A percentile compares a stretch with the other conserved stretches of the same genome.
Conservation (phyloP, 2,888 invertebrate genomes). For the Odontomyia ornata region DNA sequence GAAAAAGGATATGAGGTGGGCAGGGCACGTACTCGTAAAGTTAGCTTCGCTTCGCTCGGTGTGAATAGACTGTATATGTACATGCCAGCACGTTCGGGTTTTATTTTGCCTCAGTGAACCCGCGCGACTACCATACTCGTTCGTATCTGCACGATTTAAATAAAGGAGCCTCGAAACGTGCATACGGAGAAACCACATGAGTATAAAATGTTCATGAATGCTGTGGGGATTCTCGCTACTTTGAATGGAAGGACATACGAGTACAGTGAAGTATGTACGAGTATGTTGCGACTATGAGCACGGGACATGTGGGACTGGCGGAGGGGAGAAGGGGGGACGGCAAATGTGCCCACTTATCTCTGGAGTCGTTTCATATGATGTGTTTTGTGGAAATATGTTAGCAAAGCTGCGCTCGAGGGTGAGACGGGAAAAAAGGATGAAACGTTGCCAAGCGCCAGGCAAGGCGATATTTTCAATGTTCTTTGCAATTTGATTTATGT, state of each 20-base stretch:
- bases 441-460: constrained; percentile 24
- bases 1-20: not conserved
- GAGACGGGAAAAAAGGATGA: not conserved
- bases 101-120: constrained; percentile 29
- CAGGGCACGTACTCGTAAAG: not conserved
- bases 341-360: constrained; percentile 13
- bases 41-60: not conserved
- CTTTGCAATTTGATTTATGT: constrained; percentile 42
- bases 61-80: constrained; percentile 26
- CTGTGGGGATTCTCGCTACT: not conserved
- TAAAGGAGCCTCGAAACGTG: constrained; percentile 31
- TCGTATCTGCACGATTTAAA: constrained; percentile 12
- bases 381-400: constrained; percentile 12
- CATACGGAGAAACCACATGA: constrained; percentile 27
- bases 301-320: no score
- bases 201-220: constrained; percentile 38
- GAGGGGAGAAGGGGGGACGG: not conserved
- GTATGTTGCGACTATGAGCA: not conserved
- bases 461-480: constrained; percentile 31
- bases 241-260: not conserved
- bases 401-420: not conserved
- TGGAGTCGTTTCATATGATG: constrained; percentile 13
- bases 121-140: constrained; percentile 19
- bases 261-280: not conserved
- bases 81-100: constrained; percentile 15